Evolutionary conservation across 2,888 invertebrate genomes (phyloP), one percentile per base, ranked within the genome.

Genomic region (Exephanes ischioxanthus): DNA sequence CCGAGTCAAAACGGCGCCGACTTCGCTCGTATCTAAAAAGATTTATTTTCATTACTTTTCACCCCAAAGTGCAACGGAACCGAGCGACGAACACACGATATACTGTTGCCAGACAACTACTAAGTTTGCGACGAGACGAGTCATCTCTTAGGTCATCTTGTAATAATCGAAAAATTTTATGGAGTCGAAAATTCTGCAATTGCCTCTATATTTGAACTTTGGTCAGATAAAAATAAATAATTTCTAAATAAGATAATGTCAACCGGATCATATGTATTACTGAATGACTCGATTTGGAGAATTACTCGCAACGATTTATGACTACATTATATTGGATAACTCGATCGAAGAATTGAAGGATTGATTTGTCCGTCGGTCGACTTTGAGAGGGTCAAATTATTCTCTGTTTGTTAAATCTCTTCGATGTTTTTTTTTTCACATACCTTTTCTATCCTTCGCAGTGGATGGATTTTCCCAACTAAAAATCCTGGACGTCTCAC

Each of bases 1-100:
- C 45, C 67, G 80, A 85, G 84, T 81, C 84, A 77, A 85, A 85
- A 81, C 78, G 84, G 73, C 84, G 72, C 73, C 84, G 84, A 84
- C 80, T 84, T 78, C 61, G 48, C 84, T 81, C 68, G 37, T 78
- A 81, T 81, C 80, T 37, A 58, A 26, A 73, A 58, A 81, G 73
- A 81, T 75, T 85, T 85, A 76, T 80, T 83, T 76, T 80, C 75
- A 80, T 80, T 71, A 26, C 67, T 55, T 80, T 83, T 67, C 63
- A 41, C 71, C 71, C 19, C 66, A 83, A 70, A 58, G 26, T 26
- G 72, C 53, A 67, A 71, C 41, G 53, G 48, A 77, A 53, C 71
- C 30, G 9, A 0, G 68, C 68, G 51, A 37, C 16, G 22, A 68
- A 48, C 55, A 26, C 37, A 14, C 33, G 53, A 73, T 37, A 30